Evolutionary conservation across 2,113 vertebrate genomes (phyloP).

Genomic region (Oryzias celebensis): DNA sequence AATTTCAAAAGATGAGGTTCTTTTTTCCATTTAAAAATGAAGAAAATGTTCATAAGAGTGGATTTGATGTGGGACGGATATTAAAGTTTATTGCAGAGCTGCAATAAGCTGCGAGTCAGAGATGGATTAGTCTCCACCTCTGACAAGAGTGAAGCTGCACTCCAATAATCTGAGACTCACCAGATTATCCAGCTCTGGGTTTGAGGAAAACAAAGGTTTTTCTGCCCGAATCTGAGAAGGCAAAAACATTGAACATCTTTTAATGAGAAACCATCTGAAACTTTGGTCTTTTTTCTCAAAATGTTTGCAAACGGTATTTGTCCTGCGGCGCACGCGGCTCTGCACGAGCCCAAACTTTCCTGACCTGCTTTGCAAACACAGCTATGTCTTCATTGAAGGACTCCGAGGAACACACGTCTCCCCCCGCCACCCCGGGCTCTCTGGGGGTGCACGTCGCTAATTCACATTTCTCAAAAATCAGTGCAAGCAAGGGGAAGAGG

Average conservation of each 20-base stretch:
- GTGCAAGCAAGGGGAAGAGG: slow-evolving; percentile 98
- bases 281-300: no score
- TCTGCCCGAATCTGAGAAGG: slow-evolving; percentile 95
- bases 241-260: slow-evolving; percentile 13
- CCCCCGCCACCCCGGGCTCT: slow-evolving; percentile 98
- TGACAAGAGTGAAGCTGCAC: slow-evolving; percentile 2
- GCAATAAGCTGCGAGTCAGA: slow-evolving; percentile 56
- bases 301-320: no score
- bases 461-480: slow-evolving; percentile 99
- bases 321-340: slow-evolving; percentile 24
- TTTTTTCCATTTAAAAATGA: slow-evolving; percentile 61
- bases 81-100: slow-evolving; percentile 61
- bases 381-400: slow-evolving; percentile 99
- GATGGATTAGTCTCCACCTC: slow-evolving; percentile 47
- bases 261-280: no score
- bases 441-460: slow-evolving; percentile 99
- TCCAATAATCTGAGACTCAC: slow-evolving; percentile 77
- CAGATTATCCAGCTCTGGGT: slow-evolving; percentile 99
- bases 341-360: slow-evolving; percentile 64
- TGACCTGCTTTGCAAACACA: slow-evolving; percentile 99
- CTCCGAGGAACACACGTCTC: slow-evolving; percentile 98
- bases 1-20: slow-evolving; percentile 65
- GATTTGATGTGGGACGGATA: slow-evolving; percentile 59
- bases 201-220: slow-evolving; percentile 99
- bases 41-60: slow-evolving; percentile 56